Evolutionary conservation across 2,888 invertebrate genomes (phyloP).

Genomic region (Conus canariensis): DNA sequence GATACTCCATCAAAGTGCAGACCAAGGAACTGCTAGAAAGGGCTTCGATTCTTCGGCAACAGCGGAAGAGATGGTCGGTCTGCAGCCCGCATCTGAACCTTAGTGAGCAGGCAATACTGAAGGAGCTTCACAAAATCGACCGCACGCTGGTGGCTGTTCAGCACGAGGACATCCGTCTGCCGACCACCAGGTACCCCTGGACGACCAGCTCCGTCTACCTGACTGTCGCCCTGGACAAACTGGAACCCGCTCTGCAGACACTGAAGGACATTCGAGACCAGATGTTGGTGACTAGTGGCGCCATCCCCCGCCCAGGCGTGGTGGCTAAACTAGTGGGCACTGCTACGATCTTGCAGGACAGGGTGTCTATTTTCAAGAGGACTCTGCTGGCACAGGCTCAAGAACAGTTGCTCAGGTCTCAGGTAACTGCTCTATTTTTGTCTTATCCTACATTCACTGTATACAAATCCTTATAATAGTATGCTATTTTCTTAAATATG

Average conservation of each 20-base stretch:
- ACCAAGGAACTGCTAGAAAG: constrained; percentile 25
- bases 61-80: not conserved
- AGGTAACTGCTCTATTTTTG: too few species aligned
- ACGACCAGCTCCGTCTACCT: not conserved
- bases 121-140: not conserved
- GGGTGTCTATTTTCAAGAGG: constrained; percentile 17
- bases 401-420: not conserved
- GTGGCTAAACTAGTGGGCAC: not conserved
- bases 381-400: constrained; percentile 10
- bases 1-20: constrained; percentile 26
- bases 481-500: too few species aligned
- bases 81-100: not conserved
- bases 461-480: too few species aligned
- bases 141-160: constrained; percentile 6
- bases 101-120: not conserved
- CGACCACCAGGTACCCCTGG: not conserved
- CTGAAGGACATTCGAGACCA: not conserved
- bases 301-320: constrained; percentile 9
- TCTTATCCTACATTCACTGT: too few species aligned
- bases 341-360: not conserved
- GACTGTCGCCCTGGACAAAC: not conserved
- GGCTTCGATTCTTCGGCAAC: not conserved
- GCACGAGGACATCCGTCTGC: not conserved
- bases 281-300: not conserved
- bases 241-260: not conserved